Evolutionary conservation across 2,113 vertebrate genomes (phyloP), one percentile per base, ranked within the genome.

Genomic region (Eulemur rufifrons): DNA sequence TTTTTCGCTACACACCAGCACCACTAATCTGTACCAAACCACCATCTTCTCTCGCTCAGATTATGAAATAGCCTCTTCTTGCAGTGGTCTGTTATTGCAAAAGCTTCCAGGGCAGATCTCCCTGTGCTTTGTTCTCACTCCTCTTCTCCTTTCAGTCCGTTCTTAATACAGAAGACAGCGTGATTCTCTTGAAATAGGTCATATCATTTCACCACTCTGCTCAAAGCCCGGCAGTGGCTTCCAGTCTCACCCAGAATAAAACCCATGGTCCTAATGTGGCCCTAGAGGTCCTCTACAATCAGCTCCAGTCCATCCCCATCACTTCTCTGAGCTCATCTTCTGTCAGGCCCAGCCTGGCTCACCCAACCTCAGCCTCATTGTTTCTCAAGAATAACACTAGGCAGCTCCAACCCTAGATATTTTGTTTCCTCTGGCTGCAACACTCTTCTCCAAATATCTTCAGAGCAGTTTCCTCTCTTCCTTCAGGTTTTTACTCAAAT

Each of bases 181-280:
- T 37, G 11, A 61, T n/a, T 50, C 18, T 82, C 61, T 76, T 92
- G 66, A 63, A 50, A 82, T 27, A 52, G 3, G 18, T n/a, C 54
- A 23, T 15, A n/a, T 69, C 73, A 64, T 63, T 29, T 63, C 27
- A 27, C 32, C 47, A 23, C 68, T 82, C 39, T 77, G 32, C 7
- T 73, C 10, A 78, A 73, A 86, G 45, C 8, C 20, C 2, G 59
- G 50, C 6, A 10, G 10, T 52, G 56, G 12, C 20, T 73, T 78
- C 18, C 34, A 11, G 37, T 50, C 0, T 56, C 54, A 71, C 14
- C 39, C 84, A 84, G n/a, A 82, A 37, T 34, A 92, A 73, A 86
- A 56, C 18, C 2, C 13, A 11, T 3, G 9, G 4, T 34, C 17
- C 6, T 78, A 1, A 39, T 14, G 21, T 21, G 3, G 4, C 23